Evolutionary conservation across 2,888 invertebrate genomes (phyloP).

Genomic region (Himalopsyche kuldschensis): DNA sequence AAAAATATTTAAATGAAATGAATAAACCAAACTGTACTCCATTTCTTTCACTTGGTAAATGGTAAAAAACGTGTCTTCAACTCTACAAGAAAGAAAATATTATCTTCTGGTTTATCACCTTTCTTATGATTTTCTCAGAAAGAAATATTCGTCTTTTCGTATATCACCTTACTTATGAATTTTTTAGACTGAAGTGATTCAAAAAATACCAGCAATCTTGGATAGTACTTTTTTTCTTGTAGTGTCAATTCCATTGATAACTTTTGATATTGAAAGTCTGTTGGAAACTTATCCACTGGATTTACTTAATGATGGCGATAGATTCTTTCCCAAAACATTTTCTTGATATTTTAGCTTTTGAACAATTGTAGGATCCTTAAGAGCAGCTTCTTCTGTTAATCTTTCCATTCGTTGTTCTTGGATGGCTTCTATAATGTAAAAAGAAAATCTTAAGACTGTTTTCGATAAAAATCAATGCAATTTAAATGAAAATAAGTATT

Average conservation of each 20-base stretch:
- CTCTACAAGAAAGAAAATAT: too few species aligned
- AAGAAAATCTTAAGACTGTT: background rate
- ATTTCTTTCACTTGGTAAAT: too few species aligned
- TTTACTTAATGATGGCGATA: constrained; percentile 63
- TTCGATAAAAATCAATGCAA: background rate
- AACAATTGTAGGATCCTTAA: constrained; percentile 63
- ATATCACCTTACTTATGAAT: too few species aligned
- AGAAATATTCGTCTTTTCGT: too few species aligned
- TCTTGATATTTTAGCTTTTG: constrained; percentile 69
- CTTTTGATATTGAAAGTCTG: background rate
- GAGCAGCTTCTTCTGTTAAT: constrained; percentile 62
- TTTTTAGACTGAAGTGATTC: too few species aligned
- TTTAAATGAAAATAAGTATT: background rate
- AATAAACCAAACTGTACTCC: too few species aligned
- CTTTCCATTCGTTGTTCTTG: constrained; percentile 75
- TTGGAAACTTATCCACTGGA: constrained; percentile 37
- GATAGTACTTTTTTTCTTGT: background rate
- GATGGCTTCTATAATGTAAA: constrained; percentile 63
- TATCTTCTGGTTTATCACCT: too few species aligned
- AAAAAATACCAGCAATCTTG: too few species aligned
- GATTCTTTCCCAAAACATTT: constrained; percentile 67
- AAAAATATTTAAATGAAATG: too few species aligned
- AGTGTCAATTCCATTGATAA: background rate
- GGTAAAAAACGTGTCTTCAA: too few species aligned
- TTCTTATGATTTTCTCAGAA: too few species aligned